These are phyloP conservation scores for Euzophera pinguis DNA, from an alignment of 2,888 invertebrate genomes.

Conservation along the genomic window DNA sequence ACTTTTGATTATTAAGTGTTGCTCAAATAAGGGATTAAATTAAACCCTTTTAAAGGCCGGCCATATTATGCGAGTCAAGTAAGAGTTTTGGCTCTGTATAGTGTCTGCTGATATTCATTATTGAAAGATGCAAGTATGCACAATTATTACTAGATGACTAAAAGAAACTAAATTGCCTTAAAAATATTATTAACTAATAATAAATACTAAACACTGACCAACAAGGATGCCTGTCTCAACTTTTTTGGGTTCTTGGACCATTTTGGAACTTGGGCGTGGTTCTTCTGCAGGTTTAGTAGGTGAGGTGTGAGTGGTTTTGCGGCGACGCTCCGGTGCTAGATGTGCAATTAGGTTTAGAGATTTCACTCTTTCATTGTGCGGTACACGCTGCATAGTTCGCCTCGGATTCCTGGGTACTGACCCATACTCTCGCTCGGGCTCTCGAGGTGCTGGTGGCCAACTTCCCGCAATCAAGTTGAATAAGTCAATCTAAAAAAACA, in stretches of 20 bases:
- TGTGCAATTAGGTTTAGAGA: constrained; percentile 81
- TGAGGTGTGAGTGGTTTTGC: constrained; percentile 33
- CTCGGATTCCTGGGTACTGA: constrained; percentile 42
- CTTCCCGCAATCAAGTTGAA: constrained; percentile 70
- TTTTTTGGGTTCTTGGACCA: constrained; percentile 71
- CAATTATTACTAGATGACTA: too few relatives aligned
- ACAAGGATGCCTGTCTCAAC: constrained; percentile 70
- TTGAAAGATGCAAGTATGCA: too few relatives aligned
- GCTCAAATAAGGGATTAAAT: too few relatives aligned
- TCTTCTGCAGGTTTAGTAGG: constrained; percentile 30
- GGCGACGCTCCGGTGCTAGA: constrained; percentile 63
- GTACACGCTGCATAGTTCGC: constrained; percentile 61
- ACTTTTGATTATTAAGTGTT: too few relatives aligned
- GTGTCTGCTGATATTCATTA: too few relatives aligned
- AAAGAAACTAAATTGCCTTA: too few relatives aligned
- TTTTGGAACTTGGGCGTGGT: constrained; percentile 42
- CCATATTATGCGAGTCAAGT: too few relatives aligned
- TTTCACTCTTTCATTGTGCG: constrained; percentile 74
- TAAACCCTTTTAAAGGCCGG: too few relatives aligned
- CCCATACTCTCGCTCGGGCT: constrained; percentile 58
- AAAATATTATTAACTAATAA: neutral
- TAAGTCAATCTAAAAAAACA: constrained; percentile 53
- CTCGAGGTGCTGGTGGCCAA: constrained; percentile 70
- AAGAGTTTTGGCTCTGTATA: too few relatives aligned
- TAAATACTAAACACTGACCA: constrained; percentile 43